Base-by-base conservation (phyloP, 2,888 invertebrate species). In the Drosophila melanosoma region DNA sequence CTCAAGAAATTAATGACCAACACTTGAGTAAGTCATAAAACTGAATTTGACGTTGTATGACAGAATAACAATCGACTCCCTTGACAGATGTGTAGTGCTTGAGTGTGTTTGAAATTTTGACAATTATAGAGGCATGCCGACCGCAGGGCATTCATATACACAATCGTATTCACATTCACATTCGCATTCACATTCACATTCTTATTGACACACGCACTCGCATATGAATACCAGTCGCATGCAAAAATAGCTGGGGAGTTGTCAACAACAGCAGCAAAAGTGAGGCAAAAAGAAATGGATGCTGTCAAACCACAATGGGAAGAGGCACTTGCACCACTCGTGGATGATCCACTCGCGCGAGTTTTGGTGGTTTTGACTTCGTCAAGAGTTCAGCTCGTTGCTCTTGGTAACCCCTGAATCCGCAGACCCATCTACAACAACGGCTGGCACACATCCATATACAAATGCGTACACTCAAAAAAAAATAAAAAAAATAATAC, bases 251-350 rank as follows among this genome's bases (percentile, higher is more conserved):
- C 77, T 72, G 56, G 59, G 57, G 74, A 78, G 53, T 77, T 81
- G 65, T 77, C 78, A 79, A 48, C 73, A 52, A 40, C 62, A 57
- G 51, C 36, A 29, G 17, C n/a, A 32, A 23, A 56, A 45, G 48
- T 20, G 53, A 65, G 53, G 2, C 26, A 53, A 29, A 77, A 49
- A 69, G 69, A 67, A 67, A 48, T 72, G 66, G 63, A 68, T 61
- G 64, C 67, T 74, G 79, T 79, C 72, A 82, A 76, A 65, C 84
- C 84, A 70, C 89, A 86, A 81, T 73, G 75, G 33, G 17, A n/a
- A 56, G 69, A 77, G 73, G 72, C 87, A 66, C 78, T 58, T 62
- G 48, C 61, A 56, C 81, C 20, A 57, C 60, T 64, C 76, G 68
- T 79, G 59, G 69, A 65, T 69, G 70, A 71, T 58, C 52, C 51